A percentile compares a stretch with the other conserved stretches of the same genome.
phyloP scores from a whole-genome alignment of 2,113 vertebrate species.

The Peromyscus maniculatus region DNA sequence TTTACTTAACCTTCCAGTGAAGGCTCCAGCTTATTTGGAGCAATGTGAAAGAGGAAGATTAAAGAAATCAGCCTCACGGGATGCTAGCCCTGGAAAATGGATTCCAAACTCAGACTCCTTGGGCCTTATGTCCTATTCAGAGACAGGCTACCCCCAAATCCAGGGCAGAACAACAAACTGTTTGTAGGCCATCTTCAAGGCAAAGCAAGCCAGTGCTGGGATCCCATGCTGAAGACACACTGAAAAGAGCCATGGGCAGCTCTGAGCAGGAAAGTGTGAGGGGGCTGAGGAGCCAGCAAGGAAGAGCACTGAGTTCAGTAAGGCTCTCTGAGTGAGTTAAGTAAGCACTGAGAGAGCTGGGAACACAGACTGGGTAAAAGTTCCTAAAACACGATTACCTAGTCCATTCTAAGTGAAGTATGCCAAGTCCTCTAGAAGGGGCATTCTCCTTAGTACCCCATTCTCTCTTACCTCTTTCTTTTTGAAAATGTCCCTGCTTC shows the following conservation, averaged over 20 bases:
- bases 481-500: background rate
- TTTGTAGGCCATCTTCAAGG: background rate
- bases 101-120: slow-evolving; percentile 56
- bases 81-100: slow-evolving; percentile 66
- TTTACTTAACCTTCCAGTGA: slow-evolving; percentile 73
- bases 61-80: slow-evolving; percentile 71
- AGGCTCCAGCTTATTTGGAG: slow-evolving; percentile 61
- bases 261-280: background rate
- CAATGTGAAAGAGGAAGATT: slow-evolving; percentile 70
- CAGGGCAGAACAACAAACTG: background rate
- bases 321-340: too few species aligned
- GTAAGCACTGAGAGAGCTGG: background rate
- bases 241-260: background rate
- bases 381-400: background rate
- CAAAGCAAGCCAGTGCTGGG: background rate
- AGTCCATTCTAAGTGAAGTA: background rate
- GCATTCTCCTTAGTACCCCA: background rate
- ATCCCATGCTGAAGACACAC: background rate
- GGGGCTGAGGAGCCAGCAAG: background rate
- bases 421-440: background rate
- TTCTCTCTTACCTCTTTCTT: background rate
- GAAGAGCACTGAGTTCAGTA: background rate
- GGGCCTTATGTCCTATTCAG: slow-evolving; percentile 38
- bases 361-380: background rate
- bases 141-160: background rate